Evolutionary conservation across 2,113 vertebrate genomes (phyloP).

Genomic region (Cynopterus brachyotis): DNA sequence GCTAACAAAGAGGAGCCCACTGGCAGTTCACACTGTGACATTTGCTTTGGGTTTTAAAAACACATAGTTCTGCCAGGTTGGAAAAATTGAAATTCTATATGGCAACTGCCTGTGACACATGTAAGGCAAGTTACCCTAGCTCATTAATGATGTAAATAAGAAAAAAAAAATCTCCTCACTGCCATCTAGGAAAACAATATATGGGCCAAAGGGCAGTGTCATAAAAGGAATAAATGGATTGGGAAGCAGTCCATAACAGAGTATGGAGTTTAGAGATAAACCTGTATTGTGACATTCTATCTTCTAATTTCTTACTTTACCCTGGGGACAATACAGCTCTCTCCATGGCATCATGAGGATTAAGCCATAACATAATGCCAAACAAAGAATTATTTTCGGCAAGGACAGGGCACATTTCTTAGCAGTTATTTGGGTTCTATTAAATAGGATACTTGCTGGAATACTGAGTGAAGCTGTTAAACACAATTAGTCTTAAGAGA

Average conservation of each 20-base stretch:
- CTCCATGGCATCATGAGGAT: not conserved
- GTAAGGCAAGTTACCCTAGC: not conserved
- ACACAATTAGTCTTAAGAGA: not conserved
- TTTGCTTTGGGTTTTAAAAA: constrained; percentile 64
- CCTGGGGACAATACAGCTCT: not conserved
- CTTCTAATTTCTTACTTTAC: not conserved
- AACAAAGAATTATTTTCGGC: not conserved
- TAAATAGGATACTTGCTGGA: not conserved
- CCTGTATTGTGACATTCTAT: not conserved
- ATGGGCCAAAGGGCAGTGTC: not conserved
- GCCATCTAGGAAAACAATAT: not conserved
- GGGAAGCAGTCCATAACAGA: not conserved
- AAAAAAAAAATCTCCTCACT: not conserved
- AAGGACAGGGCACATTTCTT: not conserved
- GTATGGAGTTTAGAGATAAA: not conserved
- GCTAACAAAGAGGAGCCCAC: constrained; percentile 52
- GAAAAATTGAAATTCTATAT: constrained; percentile 39
- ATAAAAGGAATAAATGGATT: not conserved
- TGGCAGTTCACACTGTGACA: not conserved
- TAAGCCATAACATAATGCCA: not conserved
- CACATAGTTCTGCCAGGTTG: not conserved
- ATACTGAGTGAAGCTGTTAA: not conserved
- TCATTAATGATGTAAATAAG: constrained; percentile 34
- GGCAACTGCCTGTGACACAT: not conserved
- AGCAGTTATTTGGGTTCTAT: not conserved